phyloP scores from a whole-genome alignment of 1,140 invertebrate genomes.

The Eufriesea mexicana region DNA sequence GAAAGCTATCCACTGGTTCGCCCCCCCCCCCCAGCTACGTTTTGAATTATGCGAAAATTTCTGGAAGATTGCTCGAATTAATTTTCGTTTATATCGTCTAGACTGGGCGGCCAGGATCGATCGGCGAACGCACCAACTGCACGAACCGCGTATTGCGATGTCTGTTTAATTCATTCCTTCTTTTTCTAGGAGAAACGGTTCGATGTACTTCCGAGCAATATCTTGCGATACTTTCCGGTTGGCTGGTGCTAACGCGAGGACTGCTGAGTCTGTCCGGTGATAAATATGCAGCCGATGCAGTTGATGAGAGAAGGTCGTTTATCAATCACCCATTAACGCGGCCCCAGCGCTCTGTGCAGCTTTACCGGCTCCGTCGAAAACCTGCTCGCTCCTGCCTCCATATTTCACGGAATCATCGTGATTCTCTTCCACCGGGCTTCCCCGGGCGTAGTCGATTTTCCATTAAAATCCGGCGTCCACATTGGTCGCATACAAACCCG shows the following conservation, averaged over 20 bases:
- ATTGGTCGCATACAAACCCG: constrained; percentile 38
- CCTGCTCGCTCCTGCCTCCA: constrained; percentile 67
- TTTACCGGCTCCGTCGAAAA: constrained; percentile 58
- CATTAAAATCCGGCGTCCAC: constrained; percentile 61
- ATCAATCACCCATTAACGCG: constrained; percentile 70
- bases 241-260: constrained; percentile 44
- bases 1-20: constrained; percentile 11
- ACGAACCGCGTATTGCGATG: not conserved
- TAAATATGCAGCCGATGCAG: constrained; percentile 69
- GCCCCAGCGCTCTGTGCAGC: constrained; percentile 47
- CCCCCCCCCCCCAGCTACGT: not conserved
- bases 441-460: constrained; percentile 56
- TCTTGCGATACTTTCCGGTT: constrained; percentile 49
- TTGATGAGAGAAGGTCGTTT: constrained; percentile 69
- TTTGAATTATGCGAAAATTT: constrained; percentile 37
- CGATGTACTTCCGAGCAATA: not conserved
- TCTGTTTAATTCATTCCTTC: not conserved
- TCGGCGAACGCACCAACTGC: not conserved
- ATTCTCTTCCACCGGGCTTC: constrained; percentile 54
- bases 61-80: constrained; percentile 29
- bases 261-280: constrained; percentile 59
- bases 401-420: constrained; percentile 70
- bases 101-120: not conserved
- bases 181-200: too few relatives aligned
- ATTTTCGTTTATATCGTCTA: not conserved